phyloP scores from a whole-genome alignment of 37 sponge, comb jelly and placozoan genomes.

The Aplysina aerophoba region DNA sequence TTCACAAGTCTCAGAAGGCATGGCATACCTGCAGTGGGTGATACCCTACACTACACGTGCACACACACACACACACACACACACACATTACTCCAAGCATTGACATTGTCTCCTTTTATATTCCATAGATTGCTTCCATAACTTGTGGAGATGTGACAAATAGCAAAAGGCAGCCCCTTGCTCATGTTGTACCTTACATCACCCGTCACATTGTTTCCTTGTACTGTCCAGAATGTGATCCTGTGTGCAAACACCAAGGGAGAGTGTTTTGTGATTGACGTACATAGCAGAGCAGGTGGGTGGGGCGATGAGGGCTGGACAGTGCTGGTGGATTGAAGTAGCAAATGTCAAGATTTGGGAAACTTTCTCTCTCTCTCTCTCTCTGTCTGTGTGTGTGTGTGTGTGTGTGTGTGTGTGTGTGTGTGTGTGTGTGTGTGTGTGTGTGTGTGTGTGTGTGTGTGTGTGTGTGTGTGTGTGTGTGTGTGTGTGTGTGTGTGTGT shows the following conservation, averaged over 20 bases:
- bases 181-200: background rate
- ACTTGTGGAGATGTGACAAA: background rate
- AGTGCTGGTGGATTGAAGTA: too few species aligned
- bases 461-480: too few species aligned
- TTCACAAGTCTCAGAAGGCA: slow-evolving; percentile 44
- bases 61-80: background rate
- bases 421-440: too few species aligned
- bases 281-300: background rate
- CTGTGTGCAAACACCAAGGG: background rate
- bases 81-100: background rate
- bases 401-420: too few species aligned
- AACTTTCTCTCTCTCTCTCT: too few species aligned
- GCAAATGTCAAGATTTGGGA: too few species aligned
- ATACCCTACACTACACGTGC: too few species aligned
- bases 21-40: slow-evolving; percentile 61
- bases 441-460: too few species aligned
- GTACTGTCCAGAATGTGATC: background rate
- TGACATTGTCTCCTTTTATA: background rate
- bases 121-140: background rate
- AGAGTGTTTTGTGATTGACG: background rate
- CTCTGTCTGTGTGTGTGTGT: too few species aligned
- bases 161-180: background rate
- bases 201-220: too few species aligned
- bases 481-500: too few species aligned
- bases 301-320: too few species aligned